phyloP scores from a whole-genome alignment of 1,140 invertebrate species.

The Wasmannia auropunctata region DNA sequence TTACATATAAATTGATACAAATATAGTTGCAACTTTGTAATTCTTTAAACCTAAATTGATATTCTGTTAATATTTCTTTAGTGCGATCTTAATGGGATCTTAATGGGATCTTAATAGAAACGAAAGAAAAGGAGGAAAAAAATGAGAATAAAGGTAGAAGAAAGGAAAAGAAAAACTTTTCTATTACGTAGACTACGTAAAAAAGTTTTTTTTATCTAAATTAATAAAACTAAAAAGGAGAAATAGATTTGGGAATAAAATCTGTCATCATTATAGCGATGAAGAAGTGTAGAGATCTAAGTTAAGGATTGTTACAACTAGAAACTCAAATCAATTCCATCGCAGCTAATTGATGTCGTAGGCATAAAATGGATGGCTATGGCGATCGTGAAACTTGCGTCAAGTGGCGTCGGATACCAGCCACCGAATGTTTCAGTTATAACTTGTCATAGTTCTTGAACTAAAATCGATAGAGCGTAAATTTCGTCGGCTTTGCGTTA shows the following conservation, averaged over 20 bases:
- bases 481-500: constrained; percentile 60
- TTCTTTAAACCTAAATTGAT: not conserved
- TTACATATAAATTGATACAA: not conserved
- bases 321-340: constrained; percentile 46
- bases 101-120: not conserved
- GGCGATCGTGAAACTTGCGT: constrained; percentile 50
- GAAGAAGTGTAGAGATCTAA: not conserved
- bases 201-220: not conserved
- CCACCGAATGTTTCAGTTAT: constrained; percentile 60
- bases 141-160: not conserved
- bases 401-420: constrained; percentile 57
- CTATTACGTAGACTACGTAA: not conserved
- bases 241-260: not conserved
- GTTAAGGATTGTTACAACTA: constrained; percentile 27
- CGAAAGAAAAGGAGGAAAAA: not conserved
- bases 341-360: constrained; percentile 55
- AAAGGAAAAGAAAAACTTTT: not conserved
- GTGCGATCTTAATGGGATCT: not conserved
- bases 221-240: not conserved
- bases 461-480: constrained; percentile 61
- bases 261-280: not conserved
- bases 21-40: not conserved
- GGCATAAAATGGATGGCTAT: constrained; percentile 54
- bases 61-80: not conserved
- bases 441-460: constrained; percentile 62